Percentiles rank a stretch among this genome's conserved stretches.
Conservation (phyloP, 2,888 invertebrate genomes). For the Baccha elongata region DNA sequence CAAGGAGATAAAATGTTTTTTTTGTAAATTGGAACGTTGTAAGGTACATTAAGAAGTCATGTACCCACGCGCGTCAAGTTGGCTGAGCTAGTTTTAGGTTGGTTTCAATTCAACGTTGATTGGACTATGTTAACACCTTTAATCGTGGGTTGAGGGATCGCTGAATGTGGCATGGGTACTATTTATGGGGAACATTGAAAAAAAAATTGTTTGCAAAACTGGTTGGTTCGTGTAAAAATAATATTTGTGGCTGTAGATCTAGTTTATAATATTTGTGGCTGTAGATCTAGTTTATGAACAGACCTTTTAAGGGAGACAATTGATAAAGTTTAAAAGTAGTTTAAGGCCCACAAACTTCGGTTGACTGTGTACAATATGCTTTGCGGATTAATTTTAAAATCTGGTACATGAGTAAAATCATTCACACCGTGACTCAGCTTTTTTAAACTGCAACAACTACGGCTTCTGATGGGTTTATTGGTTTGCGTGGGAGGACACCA, state of each 20-base stretch:
- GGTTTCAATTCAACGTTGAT: conserved; percentile 26
- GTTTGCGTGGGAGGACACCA: too few relatives aligned
- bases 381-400: too few relatives aligned
- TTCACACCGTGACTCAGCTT: too few relatives aligned
- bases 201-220: background rate
- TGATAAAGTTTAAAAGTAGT: background rate
- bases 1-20: conserved; percentile 31
- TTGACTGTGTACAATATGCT: too few relatives aligned
- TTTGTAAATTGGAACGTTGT: conserved; percentile 32
- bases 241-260: background rate
- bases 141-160: conserved; percentile 30
- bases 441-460: too few relatives aligned
- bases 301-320: background rate
- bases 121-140: conserved; percentile 44
- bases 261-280: too few relatives aligned
- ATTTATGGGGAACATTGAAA: conserved; percentile 2
- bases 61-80: conserved; percentile 57
- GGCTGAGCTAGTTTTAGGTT: conserved; percentile 53
- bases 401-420: too few relatives aligned
- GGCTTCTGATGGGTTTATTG: too few relatives aligned
- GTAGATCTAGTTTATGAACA: too few relatives aligned
- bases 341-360: too few relatives aligned
- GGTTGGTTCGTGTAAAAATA: too few relatives aligned
- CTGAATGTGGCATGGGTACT: conserved; percentile 7
- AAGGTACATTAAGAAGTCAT: conserved; percentile 27